Conservation (phyloP, 2,888 invertebrate species). For the Syritta pipiens region DNA sequence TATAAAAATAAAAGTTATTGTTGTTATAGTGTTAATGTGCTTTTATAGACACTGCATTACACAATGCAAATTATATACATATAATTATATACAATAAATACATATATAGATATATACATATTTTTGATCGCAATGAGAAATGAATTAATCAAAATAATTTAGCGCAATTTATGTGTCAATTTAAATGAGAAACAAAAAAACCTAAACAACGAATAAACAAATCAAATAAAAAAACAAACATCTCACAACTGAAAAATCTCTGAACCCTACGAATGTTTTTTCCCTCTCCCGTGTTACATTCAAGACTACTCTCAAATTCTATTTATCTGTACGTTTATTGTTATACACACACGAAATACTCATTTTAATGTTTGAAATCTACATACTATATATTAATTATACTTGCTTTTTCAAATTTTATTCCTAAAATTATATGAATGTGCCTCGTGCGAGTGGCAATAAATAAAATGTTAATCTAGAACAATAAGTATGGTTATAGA, state of each 20-base stretch:
- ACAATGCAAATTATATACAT: slow-evolving; percentile 8
- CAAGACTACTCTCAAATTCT: too few species aligned
- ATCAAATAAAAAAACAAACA: neutral
- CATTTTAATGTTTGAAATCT: slow-evolving; percentile 12
- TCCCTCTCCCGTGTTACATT: too few species aligned
- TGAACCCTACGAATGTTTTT: too few species aligned
- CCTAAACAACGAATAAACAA: slow-evolving; percentile 41
- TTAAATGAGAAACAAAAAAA: slow-evolving; percentile 25
- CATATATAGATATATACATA: neutral
- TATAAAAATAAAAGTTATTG: neutral
- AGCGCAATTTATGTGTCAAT: slow-evolving; percentile 59
- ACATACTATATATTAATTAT: neutral
- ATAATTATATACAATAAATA: neutral
- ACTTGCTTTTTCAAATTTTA: slow-evolving; percentile 4
- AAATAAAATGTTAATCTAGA: slow-evolving; percentile 21
- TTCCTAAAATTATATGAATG: slow-evolving; percentile 12
- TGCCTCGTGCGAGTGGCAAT: slow-evolving; percentile 69
- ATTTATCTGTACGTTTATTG: neutral
- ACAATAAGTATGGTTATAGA: slow-evolving; percentile 2
- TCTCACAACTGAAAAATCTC: too few species aligned
- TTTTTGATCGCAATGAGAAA: neutral
- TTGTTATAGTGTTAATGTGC: slow-evolving; percentile 11
- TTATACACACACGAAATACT: slow-evolving; percentile 14
- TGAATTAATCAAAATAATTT: slow-evolving; percentile 11
- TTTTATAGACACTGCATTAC: slow-evolving; percentile 10